Evolutionary conservation across 2,797 vertebrate genomes (phyloP).

Genomic region (Bryconaethiops microstoma): DNA sequence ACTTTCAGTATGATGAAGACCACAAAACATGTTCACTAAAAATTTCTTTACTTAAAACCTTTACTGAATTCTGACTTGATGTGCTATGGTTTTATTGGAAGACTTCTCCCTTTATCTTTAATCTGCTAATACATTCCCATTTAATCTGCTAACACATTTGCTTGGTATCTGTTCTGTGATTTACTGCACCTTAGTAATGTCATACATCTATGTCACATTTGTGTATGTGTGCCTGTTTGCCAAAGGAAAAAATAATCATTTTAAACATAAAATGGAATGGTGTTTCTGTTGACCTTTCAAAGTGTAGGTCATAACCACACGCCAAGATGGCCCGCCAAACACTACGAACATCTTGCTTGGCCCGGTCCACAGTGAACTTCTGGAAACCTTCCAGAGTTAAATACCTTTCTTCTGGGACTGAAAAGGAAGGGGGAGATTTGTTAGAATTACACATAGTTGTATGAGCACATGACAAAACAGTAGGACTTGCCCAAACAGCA

Average conservation of each 20-base stretch:
- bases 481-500: too few species aligned
- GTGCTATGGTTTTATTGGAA: too few species aligned
- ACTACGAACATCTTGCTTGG: conserved; percentile 97
- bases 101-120: too few species aligned
- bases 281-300: conserved; percentile 85
- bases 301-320: conserved; percentile 96
- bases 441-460: background rate
- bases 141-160: too few species aligned
- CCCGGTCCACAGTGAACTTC: conserved; percentile 92
- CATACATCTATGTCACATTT: background rate
- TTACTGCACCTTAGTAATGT: too few species aligned
- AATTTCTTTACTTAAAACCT: too few species aligned
- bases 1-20: too few species aligned
- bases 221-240: background rate
- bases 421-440: background rate
- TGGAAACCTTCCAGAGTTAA: conserved; percentile 96
- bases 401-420: conserved; percentile 94
- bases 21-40: too few species aligned
- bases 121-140: too few species aligned
- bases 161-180: too few species aligned
- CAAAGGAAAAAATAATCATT: background rate
- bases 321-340: conserved; percentile 96
- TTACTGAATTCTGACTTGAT: too few species aligned
- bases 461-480: background rate
- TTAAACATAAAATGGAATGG: too few species aligned